phyloP scores from a whole-genome alignment of 2,113 vertebrate genomes.

The Sisor rabdophorus region DNA sequence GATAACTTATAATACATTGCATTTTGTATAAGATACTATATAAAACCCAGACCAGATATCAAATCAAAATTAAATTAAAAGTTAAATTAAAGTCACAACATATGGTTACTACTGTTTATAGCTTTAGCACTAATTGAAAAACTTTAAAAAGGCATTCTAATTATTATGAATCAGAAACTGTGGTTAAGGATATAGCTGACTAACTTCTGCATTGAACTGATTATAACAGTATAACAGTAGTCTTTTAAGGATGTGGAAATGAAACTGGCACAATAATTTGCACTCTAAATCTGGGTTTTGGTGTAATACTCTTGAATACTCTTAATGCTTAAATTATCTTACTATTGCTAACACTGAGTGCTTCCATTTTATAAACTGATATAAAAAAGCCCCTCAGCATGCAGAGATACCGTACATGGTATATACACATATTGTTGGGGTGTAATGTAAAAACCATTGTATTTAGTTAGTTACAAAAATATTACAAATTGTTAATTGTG shows the following conservation, averaged over 20 bases:
- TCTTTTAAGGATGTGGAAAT: not conserved
- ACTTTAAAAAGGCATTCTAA: conserved; percentile 8
- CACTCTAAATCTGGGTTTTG: not conserved
- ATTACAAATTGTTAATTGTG: conserved; percentile 1
- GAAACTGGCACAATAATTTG: conserved; percentile 1
- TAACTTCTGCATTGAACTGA: conserved; percentile 16
- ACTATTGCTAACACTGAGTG: not conserved
- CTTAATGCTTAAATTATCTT: conserved; percentile 1
- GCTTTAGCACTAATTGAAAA: not conserved
- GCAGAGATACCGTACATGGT: not conserved
- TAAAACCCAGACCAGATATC: not conserved
- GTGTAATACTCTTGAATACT: not conserved
- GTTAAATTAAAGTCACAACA: not conserved
- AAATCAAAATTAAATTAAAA: not conserved
- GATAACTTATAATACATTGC: not conserved
- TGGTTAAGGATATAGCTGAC: conserved; percentile 1
- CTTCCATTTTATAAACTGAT: not conserved
- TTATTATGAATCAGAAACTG: conserved; percentile 19
- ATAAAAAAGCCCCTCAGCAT: not conserved
- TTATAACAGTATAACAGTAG: not conserved
- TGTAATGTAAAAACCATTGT: not conserved
- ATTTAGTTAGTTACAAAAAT: not conserved
- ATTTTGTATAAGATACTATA: not conserved
- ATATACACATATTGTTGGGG: not conserved
- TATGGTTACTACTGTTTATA: not conserved